Conservation (phyloP, 2,113 vertebrate species). For the Erinaceus europaeus region DNA sequence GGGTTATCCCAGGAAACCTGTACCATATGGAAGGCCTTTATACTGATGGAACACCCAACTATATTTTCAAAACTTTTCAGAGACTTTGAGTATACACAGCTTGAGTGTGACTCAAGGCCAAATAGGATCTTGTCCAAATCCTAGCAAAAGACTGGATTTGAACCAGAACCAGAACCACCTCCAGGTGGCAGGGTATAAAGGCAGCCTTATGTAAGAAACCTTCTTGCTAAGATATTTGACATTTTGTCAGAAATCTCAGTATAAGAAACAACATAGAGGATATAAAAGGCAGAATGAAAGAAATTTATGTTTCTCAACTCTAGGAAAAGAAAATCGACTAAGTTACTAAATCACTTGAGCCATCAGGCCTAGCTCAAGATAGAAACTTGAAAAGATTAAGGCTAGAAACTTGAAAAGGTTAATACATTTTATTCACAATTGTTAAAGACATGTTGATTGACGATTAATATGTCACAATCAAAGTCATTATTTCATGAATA, state of each 20-base stretch:
- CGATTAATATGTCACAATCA: slow-evolving; percentile 7
- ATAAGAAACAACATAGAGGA: background rate
- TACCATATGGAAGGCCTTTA: background rate
- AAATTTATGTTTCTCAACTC: slow-evolving; percentile 33
- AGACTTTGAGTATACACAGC: slow-evolving; percentile 23
- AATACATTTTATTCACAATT: background rate
- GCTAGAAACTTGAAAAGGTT: background rate
- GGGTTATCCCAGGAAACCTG: background rate
- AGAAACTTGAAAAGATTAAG: slow-evolving; percentile 55
- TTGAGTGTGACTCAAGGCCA: slow-evolving; percentile 43
- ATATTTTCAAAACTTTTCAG: slow-evolving; percentile 44
- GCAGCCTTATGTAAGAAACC: slow-evolving; percentile 37
- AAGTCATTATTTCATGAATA: slow-evolving; percentile 4
- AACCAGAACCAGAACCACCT: slow-evolving; percentile 52
- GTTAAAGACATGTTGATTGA: background rate
- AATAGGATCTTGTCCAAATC: slow-evolving; percentile 46
- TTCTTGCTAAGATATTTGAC: slow-evolving; percentile 26
- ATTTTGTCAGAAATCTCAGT: slow-evolving; percentile 43
- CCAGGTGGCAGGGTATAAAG: slow-evolving; percentile 53
- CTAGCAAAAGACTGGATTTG: slow-evolving; percentile 44
- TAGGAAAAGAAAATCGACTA: slow-evolving; percentile 55
- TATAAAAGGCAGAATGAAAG: slow-evolving; percentile 36
- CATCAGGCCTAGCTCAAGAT: slow-evolving; percentile 24
- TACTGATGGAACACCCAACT: background rate
- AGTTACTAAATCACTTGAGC: slow-evolving; percentile 51